Conservation (phyloP, 2,888 invertebrate species). For the Cerastis rubricosa region DNA sequence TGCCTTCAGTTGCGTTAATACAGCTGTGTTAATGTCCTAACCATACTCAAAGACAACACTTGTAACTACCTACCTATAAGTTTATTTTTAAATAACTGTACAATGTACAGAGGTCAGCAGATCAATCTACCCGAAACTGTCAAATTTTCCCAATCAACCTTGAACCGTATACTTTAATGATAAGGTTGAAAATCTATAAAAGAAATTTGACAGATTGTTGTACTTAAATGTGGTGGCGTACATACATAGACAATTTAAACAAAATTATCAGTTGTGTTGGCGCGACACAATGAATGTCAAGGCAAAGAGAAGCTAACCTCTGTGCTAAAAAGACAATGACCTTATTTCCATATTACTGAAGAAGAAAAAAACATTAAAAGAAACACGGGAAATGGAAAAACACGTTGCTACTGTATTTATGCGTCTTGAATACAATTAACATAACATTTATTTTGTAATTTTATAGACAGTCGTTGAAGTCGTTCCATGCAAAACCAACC, state of each 20-base stretch:
- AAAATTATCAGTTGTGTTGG: neutral
- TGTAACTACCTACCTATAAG: neutral
- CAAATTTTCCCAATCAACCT: too few species aligned
- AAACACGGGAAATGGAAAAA: slow-evolving; percentile 19
- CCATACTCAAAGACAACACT: neutral
- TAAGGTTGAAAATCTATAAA: too few species aligned
- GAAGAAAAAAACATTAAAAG: neutral
- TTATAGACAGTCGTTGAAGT: neutral
- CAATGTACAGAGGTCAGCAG: too few species aligned
- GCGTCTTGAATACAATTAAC: slow-evolving; percentile 5
- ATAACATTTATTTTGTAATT: neutral
- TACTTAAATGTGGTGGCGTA: too few species aligned
- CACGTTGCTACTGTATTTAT: neutral
- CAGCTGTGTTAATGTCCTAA: neutral
- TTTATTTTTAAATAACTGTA: neutral
- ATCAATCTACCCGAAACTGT: too few species aligned
- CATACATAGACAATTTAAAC: slow-evolving; percentile 13
- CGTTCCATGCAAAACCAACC: neutral
- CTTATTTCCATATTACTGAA: slow-evolving; percentile 40
- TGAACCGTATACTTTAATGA: too few species aligned
- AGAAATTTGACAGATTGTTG: too few species aligned
- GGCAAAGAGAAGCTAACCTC: slow-evolving; percentile 44
- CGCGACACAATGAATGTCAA: slow-evolving; percentile 50
- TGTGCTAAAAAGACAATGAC: slow-evolving; percentile 55
- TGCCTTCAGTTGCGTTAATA: neutral